phyloP scores from a whole-genome alignment of 2,888 invertebrate species.

The Miltochrista miniata region DNA sequence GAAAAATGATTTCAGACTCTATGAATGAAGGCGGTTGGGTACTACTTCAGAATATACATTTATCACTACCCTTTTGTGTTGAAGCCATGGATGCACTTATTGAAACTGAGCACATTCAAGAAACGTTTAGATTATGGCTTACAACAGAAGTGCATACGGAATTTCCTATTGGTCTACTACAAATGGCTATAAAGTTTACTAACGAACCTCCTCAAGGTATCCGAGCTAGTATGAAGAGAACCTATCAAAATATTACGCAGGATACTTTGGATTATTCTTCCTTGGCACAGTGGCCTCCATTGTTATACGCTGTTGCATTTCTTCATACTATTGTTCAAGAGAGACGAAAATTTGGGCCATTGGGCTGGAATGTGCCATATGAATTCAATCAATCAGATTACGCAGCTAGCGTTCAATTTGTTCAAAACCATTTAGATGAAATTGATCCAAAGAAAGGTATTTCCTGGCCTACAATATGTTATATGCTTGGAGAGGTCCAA shows the following conservation, averaged over 20 bases:
- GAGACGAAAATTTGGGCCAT: conserved; percentile 96
- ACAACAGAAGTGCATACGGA: conserved; percentile 97
- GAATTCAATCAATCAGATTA: conserved; percentile 99
- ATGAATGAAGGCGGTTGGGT: conserved; percentile 96
- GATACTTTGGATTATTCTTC: conserved; percentile 96
- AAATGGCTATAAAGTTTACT: conserved; percentile 98
- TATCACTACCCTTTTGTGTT: conserved; percentile 96
- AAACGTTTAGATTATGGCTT: conserved; percentile 95
- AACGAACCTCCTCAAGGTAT: conserved; percentile 99
- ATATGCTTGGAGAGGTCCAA: conserved; percentile 97
- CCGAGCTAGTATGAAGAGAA: conserved; percentile 94
- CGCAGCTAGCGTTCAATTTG: conserved; percentile 96
- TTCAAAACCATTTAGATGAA: conserved; percentile 98
- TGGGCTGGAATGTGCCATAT: conserved; percentile 98
- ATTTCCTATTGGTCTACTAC: conserved; percentile 94
- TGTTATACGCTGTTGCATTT: conserved; percentile 97
- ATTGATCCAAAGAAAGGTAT: conserved; percentile 98
- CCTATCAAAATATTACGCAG: conserved; percentile 94
- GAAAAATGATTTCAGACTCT: conserved; percentile 91
- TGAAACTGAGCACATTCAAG: conserved; percentile 92
- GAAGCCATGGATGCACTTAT: conserved; percentile 95
- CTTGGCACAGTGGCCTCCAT: conserved; percentile 96
- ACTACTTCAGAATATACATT: conserved; percentile 96
- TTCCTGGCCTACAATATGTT: conserved; percentile 98
- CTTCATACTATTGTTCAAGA: conserved; percentile 98